These are phyloP conservation scores for Danio aesculapii DNA, from an alignment of 2,797 vertebrate species.

Conservation along the genomic window DNA sequence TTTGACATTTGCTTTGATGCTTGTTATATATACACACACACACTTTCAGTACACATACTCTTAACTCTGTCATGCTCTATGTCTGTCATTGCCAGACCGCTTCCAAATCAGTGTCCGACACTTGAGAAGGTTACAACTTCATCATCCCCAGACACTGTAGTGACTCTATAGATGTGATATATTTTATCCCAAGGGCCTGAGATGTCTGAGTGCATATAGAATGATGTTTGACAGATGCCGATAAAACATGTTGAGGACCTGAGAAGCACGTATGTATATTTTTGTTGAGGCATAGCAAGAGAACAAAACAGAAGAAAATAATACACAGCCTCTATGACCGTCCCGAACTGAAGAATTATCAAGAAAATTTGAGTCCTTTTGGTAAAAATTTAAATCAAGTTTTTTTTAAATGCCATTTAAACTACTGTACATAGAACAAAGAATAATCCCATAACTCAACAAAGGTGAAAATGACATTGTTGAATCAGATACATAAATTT, in stretches of 20 bases:
- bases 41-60: too few species aligned
- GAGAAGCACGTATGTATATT: too few species aligned
- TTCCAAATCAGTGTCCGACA: slow-evolving; percentile 14
- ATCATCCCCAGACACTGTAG: background rate
- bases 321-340: background rate
- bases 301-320: background rate
- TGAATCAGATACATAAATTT: background rate
- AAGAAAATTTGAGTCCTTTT: background rate
- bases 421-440: background rate
- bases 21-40: too few species aligned
- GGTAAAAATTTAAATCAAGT: background rate
- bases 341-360: background rate
- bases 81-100: background rate
- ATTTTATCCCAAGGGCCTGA: background rate
- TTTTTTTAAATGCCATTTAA: background rate
- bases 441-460: background rate
- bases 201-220: background rate
- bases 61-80: background rate
- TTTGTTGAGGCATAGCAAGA: background rate
- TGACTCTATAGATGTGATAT: background rate
- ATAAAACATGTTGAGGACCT: background rate
- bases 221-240: slow-evolving; percentile 14
- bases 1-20: too few species aligned
- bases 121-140: slow-evolving; percentile 9
- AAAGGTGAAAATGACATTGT: background rate